phyloP scores from a whole-genome alignment of 2,888 invertebrate species.

The Hedya salicella region DNA sequence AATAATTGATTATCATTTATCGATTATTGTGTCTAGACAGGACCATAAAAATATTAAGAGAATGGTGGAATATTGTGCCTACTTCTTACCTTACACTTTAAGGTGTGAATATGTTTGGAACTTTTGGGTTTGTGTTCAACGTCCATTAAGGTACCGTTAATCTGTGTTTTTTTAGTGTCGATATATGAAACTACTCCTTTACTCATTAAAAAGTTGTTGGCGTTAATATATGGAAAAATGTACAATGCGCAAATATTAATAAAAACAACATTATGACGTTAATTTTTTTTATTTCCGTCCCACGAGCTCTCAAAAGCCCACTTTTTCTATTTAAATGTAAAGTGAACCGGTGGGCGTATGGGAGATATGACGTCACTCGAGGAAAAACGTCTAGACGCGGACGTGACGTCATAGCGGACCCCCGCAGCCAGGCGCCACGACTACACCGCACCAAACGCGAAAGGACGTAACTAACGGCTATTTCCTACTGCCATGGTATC shows the following conservation, averaged over 20 bases:
- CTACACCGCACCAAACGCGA: neutral
- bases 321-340: conserved; percentile 13
- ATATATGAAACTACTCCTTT: too few relatives aligned
- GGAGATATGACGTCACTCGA: conserved; percentile 50
- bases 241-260: neutral
- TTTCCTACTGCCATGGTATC: neutral
- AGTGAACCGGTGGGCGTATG: conserved; percentile 40
- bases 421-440: conserved; percentile 22
- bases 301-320: conserved; percentile 13
- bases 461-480: neutral
- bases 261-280: neutral
- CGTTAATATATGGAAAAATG: too few relatives aligned
- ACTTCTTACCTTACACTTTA: too few relatives aligned
- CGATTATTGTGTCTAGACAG: conserved; percentile 10
- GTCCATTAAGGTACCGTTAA: too few relatives aligned
- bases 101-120: too few relatives aligned
- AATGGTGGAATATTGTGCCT: neutral
- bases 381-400: conserved; percentile 71
- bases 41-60: conserved; percentile 8
- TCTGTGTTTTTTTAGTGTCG: too few relatives aligned
- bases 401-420: conserved; percentile 47
- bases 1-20: neutral
- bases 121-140: too few relatives aligned
- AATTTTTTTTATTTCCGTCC: conserved; percentile 18
- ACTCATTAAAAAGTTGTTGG: too few relatives aligned